These are phyloP conservation scores for Lypha dubia DNA, from an alignment of 2,888 invertebrate species.

Conservation along the genomic window DNA sequence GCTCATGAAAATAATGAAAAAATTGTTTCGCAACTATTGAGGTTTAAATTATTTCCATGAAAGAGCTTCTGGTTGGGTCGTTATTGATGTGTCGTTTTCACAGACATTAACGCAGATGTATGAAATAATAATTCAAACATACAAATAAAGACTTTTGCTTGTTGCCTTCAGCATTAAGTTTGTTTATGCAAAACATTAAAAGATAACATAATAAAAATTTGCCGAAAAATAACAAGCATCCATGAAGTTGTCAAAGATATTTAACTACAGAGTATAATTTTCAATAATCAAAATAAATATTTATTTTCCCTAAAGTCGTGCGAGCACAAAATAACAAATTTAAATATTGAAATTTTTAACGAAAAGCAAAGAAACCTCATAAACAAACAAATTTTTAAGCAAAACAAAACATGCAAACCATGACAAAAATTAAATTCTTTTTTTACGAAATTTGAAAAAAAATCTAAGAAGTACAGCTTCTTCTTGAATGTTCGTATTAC, in stretches of 20 bases:
- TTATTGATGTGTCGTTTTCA: neutral
- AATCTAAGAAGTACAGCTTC: too few relatives aligned
- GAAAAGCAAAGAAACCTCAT: conserved; percentile 32
- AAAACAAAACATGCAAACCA: conserved; percentile 4
- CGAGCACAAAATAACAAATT: conserved; percentile 60
- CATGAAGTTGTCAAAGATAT: neutral
- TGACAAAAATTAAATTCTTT: neutral
- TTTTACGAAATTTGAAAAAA: neutral
- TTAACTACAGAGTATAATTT: neutral
- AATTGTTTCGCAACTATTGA: neutral
- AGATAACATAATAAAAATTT: neutral
- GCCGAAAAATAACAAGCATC: neutral
- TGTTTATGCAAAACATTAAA: neutral
- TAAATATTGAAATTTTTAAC: conserved; percentile 41
- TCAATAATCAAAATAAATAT: neutral
- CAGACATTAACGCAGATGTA: neutral
- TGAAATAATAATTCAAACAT: neutral
- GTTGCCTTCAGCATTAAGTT: neutral
- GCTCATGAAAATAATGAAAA: neutral
- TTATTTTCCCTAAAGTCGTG: conserved; percentile 28
- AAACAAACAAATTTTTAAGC: neutral
- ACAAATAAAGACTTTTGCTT: neutral
- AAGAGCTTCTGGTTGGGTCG: neutral
- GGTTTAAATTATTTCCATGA: too few relatives aligned
- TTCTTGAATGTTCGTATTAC: neutral